Percentiles rank a stretch among this genome's conserved stretches.
Conservation (phyloP, 2,113 vertebrate species). For the Morone chrysops region DNA sequence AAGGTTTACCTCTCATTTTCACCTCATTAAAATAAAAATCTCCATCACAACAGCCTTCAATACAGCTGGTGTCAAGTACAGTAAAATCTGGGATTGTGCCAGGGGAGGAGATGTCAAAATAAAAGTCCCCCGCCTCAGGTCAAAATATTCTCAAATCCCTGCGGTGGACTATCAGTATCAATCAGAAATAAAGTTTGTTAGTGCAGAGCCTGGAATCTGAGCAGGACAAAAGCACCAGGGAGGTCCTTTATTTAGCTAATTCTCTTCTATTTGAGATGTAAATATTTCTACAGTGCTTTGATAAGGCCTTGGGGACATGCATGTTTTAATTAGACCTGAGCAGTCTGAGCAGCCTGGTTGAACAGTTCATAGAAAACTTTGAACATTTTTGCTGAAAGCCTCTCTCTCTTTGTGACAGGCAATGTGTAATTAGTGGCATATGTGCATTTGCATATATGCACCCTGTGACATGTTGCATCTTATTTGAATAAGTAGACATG, state of each 20-base stretch:
- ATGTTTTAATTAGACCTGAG: constrained; percentile 80
- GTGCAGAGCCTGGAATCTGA: constrained; percentile 56
- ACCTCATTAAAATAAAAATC: constrained; percentile 76
- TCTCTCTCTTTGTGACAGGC: constrained; percentile 80
- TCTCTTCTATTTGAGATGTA: constrained; percentile 78
- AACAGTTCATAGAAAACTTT: constrained; percentile 81
- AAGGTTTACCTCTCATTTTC: constrained; percentile 77
- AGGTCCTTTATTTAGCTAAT: constrained; percentile 80
- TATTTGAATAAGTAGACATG: constrained; percentile 83
- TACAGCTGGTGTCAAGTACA: constrained; percentile 66
- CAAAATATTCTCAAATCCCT: constrained; percentile 79
- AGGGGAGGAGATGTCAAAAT: constrained; percentile 81
- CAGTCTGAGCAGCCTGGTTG: constrained; percentile 71
- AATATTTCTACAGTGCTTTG: constrained; percentile 79
- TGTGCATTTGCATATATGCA: constrained; percentile 83
- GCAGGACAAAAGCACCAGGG: constrained; percentile 77
- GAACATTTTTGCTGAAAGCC: constrained; percentile 76
- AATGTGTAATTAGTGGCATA: constrained; percentile 83
- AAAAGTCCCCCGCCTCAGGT: constrained; percentile 78
- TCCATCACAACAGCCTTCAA: constrained; percentile 65
- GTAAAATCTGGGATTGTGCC: constrained; percentile 68
- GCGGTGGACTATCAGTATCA: constrained; percentile 70
- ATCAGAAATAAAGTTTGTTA: constrained; percentile 77
- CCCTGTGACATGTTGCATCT: constrained; percentile 82
- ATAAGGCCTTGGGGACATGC: constrained; percentile 79